Percentiles rank a stretch among this genome's conserved stretches.
Evolutionary conservation across 2,113 vertebrate species (phyloP).

Genomic region (Takifugu flavidus): DNA sequence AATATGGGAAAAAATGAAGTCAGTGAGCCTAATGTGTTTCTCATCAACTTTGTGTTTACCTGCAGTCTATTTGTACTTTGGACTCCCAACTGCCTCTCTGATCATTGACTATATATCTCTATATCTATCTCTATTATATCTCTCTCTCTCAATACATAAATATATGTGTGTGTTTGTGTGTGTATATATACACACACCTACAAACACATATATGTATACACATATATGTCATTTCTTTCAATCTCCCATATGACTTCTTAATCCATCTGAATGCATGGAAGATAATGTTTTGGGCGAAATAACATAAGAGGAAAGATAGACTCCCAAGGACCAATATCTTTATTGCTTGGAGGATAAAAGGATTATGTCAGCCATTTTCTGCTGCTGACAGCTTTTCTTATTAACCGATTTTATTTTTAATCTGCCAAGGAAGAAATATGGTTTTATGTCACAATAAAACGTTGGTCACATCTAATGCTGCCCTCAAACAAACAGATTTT

Average conservation of each 20-base stretch:
- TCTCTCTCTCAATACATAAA: slow-evolving; percentile 27
- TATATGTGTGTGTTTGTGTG: slow-evolving; percentile 62
- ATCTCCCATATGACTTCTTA: slow-evolving; percentile 99
- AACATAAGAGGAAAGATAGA: slow-evolving; percentile 99
- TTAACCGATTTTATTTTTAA: slow-evolving; percentile 99
- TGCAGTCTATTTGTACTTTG: not conserved
- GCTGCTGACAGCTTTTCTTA: slow-evolving; percentile 99
- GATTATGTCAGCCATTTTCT: slow-evolving; percentile 99
- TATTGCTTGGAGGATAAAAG: slow-evolving; percentile 99
- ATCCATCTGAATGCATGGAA: slow-evolving; percentile 99
- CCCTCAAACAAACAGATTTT: slow-evolving; percentile 99
- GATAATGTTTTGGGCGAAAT: slow-evolving; percentile 99
- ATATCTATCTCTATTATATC: no score
- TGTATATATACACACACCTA: no score
- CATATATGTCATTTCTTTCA: slow-evolving; percentile 98
- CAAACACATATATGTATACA: slow-evolving; percentile 83
- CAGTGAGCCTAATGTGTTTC: no score
- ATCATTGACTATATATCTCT: not conserved
- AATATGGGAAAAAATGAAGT: no score
- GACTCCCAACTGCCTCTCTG: slow-evolving; percentile 42
- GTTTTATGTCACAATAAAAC: slow-evolving; percentile 99
- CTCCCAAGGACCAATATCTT: slow-evolving; percentile 99
- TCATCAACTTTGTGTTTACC: no score
- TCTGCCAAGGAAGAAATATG: slow-evolving; percentile 99
- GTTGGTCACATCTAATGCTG: slow-evolving; percentile 99